Evolutionary conservation across 2,113 vertebrate species (phyloP).

Genomic region (Erinaceus europaeus): DNA sequence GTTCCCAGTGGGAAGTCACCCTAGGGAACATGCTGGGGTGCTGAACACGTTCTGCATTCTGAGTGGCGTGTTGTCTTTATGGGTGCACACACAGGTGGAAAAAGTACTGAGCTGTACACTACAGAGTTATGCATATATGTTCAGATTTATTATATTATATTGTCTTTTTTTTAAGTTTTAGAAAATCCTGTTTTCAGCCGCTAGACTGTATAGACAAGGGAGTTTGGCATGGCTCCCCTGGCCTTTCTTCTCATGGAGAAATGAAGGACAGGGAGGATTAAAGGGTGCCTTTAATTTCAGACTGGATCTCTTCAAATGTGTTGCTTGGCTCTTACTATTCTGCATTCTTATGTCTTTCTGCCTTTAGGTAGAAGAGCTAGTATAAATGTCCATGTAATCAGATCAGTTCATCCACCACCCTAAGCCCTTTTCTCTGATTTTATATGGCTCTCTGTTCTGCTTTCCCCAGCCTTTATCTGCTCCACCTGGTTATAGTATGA

Average conservation of each 20-base stretch:
- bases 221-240: not conserved
- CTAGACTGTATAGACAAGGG: not conserved
- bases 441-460: not conserved
- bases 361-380: not conserved
- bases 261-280: not conserved
- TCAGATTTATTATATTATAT: not conserved
- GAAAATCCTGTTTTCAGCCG: not conserved
- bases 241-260: too few relatives aligned
- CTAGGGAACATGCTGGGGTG: too few relatives aligned
- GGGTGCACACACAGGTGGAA: not conserved
- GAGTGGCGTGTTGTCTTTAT: too few relatives aligned
- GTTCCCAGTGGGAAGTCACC: too few relatives aligned
- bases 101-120: not conserved
- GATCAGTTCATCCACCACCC: not conserved
- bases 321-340: not conserved
- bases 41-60: too few relatives aligned
- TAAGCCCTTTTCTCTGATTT: not conserved
- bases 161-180: not conserved
- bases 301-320: constrained; percentile 16
- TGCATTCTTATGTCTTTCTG: not conserved
- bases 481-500: not conserved
- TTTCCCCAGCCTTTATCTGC: not conserved
- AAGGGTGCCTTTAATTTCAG: not conserved
- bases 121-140: not conserved
- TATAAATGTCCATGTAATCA: not conserved